Base-by-base conservation (phyloP, 1,140 invertebrate species). In the Caerostris extrusa region DNA sequence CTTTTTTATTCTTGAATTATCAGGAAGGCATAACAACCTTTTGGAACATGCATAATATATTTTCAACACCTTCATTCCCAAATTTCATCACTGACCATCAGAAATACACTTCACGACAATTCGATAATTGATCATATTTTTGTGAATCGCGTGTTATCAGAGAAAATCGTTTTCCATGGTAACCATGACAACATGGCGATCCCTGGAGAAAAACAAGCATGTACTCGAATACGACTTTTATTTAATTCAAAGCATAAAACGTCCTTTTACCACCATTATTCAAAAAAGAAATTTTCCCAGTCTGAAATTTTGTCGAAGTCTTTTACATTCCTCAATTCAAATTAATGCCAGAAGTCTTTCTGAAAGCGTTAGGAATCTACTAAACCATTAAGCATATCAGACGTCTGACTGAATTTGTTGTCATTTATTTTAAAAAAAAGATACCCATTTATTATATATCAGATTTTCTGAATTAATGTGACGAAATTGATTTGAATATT, bases 171-270 rank as follows among this genome's bases (percentile, higher is more conserved):
- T 77, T 12, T 77, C 53, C 14, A 8, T 10, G 3, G 34, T 77
- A 8, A 3, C 34, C 71, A 77, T 77, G 34, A 10, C 71, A 77
- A 77, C 71, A 53, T 5, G 50, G 10, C 14, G 71, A 77, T 77
- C 71, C 71, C 71, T 77, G 8, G 71, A 53, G 71, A 50, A 77
- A 77, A 77, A 77, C 71, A 77, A 77, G 71, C 34, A 12, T 34
- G 34, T 77, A 53, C 34, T 19, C 12, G 67, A 34, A 53, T 34
- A 50, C 7, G 34, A 77, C 12, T 77, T 77, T 77, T 77, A 77
- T 77, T 77, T 77, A 50, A 77, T 77, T 77, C 34, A 50, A 77
- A 34, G 50, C 8, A 77, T 14, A 8, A 19, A n/a, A 8, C 3
- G 19, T 53, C 50, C 8, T 34, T 50, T 77, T 12, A 77, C 34